Conservation (phyloP, 2,797 vertebrate genomes). For the Euphonia xanthogaster region DNA sequence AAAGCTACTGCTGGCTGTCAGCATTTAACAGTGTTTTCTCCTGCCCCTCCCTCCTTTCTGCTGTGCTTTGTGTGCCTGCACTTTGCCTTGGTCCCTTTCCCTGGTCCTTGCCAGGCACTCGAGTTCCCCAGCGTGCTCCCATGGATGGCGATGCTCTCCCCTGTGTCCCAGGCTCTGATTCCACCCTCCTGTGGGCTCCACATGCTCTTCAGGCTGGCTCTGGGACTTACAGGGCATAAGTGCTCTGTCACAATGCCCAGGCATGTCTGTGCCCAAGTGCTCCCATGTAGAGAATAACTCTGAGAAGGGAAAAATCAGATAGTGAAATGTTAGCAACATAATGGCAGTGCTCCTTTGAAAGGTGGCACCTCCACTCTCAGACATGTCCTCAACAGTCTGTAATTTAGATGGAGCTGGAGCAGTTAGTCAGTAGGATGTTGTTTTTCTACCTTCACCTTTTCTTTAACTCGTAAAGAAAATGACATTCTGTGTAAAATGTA, state of each 20-base stretch:
- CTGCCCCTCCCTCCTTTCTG: not conserved
- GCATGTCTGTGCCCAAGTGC: not conserved
- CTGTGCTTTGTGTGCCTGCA: not conserved
- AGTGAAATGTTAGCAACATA: not conserved
- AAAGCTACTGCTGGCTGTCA: not conserved
- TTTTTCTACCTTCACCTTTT: conserved; percentile 44
- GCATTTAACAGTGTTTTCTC: not conserved
- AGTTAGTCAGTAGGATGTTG: not conserved
- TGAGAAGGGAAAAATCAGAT: not conserved
- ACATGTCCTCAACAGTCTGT: not conserved
- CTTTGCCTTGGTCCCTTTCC: not conserved
- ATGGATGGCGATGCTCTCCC: not conserved
- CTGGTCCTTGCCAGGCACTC: not conserved
- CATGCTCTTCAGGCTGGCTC: not conserved
- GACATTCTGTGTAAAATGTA: conserved; percentile 51
- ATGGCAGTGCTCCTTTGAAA: conserved; percentile 13
- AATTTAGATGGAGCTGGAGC: conserved; percentile 40
- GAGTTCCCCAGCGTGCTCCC: fast-evolving
- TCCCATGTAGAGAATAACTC: not conserved
- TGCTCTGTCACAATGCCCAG: not conserved
- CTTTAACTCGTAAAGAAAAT: conserved; percentile 41
- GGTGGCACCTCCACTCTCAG: conserved; percentile 9
- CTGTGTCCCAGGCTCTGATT: not conserved
- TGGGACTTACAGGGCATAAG: not conserved
- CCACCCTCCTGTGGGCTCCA: not conserved